phyloP scores from a whole-genome alignment of 2,888 invertebrate genomes.

The Macroteleia sp. region DNA sequence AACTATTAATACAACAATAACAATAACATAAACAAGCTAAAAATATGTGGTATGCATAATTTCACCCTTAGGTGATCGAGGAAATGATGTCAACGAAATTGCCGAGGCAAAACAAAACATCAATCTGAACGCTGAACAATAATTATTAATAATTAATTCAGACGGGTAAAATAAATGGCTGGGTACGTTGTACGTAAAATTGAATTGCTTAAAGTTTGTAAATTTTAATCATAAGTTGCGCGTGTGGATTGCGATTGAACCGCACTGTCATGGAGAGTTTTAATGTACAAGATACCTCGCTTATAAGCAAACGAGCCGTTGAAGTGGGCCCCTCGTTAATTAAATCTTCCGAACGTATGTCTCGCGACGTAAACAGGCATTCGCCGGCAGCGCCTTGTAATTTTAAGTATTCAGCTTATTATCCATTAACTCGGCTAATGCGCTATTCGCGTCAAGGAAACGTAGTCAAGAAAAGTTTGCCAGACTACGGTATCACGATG shows the following conservation, averaged over 20 bases:
- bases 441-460: slow-evolving; percentile 51
- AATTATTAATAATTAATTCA: slow-evolving; percentile 32
- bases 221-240: slow-evolving; percentile 49
- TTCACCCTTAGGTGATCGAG: too few species aligned
- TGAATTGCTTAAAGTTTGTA: slow-evolving; percentile 19
- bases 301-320: slow-evolving; percentile 54
- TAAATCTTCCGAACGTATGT: slow-evolving; percentile 62
- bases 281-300: slow-evolving; percentile 20
- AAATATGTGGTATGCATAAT: too few species aligned
- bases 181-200: neutral
- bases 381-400: slow-evolving; percentile 56
- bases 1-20: too few species aligned
- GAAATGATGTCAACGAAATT: too few species aligned
- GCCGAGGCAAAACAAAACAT: too few species aligned
- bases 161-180: slow-evolving; percentile 16
- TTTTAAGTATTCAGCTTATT: slow-evolving; percentile 59
- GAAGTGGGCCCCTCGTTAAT: slow-evolving; percentile 61
- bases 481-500: slow-evolving; percentile 15
- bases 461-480: slow-evolving; percentile 28
- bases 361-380: slow-evolving; percentile 58
- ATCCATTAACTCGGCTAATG: slow-evolving; percentile 61
- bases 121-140: too few species aligned
- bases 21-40: too few species aligned
- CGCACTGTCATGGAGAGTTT: slow-evolving; percentile 28
- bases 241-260: slow-evolving; percentile 25